Conservation (phyloP, 2,888 invertebrate species). For the Seira ritae region DNA sequence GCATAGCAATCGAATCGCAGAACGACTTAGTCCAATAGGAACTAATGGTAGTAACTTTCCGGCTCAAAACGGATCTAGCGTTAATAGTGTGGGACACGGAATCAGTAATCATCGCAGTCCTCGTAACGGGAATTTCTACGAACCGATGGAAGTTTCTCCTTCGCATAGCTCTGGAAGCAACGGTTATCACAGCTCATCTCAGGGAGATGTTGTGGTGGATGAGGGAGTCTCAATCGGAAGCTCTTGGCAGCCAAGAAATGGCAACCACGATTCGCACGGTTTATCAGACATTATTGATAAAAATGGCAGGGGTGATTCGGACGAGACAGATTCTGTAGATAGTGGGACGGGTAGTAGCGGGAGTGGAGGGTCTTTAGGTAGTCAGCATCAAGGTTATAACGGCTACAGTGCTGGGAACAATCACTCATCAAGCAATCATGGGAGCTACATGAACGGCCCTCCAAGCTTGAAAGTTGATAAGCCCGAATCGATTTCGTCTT, state of each 20-base stretch:
- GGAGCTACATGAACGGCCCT: conserved; percentile 24
- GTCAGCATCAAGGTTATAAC: conserved; percentile 40
- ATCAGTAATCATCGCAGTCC: conserved; percentile 65
- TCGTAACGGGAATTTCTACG: conserved; percentile 43
- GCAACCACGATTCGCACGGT: conserved; percentile 52
- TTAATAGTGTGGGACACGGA: conserved; percentile 54
- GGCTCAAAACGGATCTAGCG: conserved; percentile 47
- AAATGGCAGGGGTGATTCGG: conserved; percentile 61
- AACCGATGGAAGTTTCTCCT: conserved; percentile 56
- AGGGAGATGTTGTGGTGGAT: conserved; percentile 29
- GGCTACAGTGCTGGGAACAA: conserved; percentile 18
- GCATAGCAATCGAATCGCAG: conserved; percentile 66
- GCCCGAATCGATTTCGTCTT: conserved; percentile 40
- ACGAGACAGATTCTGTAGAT: conserved; percentile 70
- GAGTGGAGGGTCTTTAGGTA: conserved; percentile 37
- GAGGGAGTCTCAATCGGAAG: conserved; percentile 53
- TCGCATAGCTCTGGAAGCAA: conserved; percentile 30
- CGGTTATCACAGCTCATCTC: conserved; percentile 46
- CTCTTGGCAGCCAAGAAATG: conserved; percentile 60
- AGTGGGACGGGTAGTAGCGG: conserved; percentile 71
- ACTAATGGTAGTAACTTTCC: conserved; percentile 53
- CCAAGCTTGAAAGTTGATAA: conserved; percentile 26
- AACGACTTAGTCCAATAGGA: conserved; percentile 69
- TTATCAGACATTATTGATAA: conserved; percentile 53
- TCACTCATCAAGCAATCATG: conserved; percentile 18